phyloP scores from a whole-genome alignment of 2,113 vertebrate genomes.

The Talpa occidentalis region DNA sequence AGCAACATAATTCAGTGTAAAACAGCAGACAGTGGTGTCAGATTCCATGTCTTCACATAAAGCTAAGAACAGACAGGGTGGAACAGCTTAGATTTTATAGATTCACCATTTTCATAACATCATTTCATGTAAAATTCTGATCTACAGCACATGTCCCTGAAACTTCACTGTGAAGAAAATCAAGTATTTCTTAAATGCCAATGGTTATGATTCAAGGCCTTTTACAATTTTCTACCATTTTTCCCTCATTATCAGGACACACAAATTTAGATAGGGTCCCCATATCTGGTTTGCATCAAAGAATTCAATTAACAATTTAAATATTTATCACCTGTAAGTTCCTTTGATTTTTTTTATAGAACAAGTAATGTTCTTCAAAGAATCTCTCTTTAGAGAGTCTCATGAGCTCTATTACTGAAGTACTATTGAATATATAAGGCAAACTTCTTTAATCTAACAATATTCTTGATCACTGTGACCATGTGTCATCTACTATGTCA shows the following conservation, averaged over 20 bases:
- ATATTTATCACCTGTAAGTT: not conserved
- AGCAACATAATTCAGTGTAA: not conserved
- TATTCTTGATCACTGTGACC: not conserved
- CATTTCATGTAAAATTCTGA: conserved; percentile 30
- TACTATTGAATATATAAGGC: not conserved
- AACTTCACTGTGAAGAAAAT: conserved; percentile 21
- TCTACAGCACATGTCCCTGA: conserved; percentile 14
- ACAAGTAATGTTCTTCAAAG: not conserved
- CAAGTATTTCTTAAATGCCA: not conserved
- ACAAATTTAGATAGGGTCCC: not conserved
- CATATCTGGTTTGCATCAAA: not conserved
- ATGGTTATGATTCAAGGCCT: not conserved
- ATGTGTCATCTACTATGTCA: not conserved
- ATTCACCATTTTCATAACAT: conserved; percentile 31
- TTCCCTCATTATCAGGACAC: not conserved
- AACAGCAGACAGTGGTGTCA: not conserved
- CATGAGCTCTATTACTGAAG: not conserved
- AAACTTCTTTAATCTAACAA: not conserved
- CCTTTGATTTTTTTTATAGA: not conserved
- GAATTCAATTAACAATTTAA: conserved; percentile 21
- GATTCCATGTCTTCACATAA: conserved; percentile 22
- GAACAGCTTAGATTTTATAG: conserved; percentile 8
- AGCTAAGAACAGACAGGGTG: not conserved
- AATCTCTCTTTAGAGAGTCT: not conserved
- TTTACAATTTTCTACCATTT: not conserved